Conservation (phyloP, 1,140 invertebrate species). For the Arion vulgaris region DNA sequence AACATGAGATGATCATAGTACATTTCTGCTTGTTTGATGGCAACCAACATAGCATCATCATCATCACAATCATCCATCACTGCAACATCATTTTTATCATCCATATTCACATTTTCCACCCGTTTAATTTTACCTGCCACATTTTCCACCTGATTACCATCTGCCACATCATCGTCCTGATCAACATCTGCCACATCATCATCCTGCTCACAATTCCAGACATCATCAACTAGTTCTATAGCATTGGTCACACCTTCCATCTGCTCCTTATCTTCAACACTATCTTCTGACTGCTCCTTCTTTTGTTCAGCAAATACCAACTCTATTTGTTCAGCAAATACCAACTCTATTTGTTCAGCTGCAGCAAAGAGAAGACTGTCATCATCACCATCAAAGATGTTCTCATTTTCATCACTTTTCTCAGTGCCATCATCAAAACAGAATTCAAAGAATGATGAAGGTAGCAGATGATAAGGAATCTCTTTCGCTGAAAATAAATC, state of each 20-base stretch:
- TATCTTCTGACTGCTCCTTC: no score
- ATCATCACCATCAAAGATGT: not conserved
- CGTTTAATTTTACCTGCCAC: no score
- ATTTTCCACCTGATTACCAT: no score
- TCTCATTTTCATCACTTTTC: not conserved
- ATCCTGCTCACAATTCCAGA: no score
- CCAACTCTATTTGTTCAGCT: not conserved
- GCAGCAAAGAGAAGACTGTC: not conserved
- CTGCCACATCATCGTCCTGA: no score
- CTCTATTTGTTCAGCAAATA: not conserved
- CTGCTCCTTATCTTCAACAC: no score
- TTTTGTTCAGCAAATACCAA: not conserved
- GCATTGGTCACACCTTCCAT: no score
- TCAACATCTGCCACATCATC: no score
- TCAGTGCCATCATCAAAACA: slow-evolving; percentile 11
- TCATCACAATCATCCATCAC: not conserved
- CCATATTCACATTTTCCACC: no score
- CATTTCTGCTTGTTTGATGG: not conserved
- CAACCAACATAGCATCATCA: not conserved
- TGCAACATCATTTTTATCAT: no score
- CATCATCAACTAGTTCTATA: no score
- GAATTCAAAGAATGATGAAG: slow-evolving; percentile 26
- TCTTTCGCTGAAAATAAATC: slow-evolving; percentile 14
- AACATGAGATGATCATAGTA: not conserved
- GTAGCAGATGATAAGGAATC: slow-evolving; percentile 22